Evolutionary conservation across 2,888 invertebrate species (phyloP), one percentile per base, ranked within the genome.

Genomic region (Balanococcus diminutus): DNA sequence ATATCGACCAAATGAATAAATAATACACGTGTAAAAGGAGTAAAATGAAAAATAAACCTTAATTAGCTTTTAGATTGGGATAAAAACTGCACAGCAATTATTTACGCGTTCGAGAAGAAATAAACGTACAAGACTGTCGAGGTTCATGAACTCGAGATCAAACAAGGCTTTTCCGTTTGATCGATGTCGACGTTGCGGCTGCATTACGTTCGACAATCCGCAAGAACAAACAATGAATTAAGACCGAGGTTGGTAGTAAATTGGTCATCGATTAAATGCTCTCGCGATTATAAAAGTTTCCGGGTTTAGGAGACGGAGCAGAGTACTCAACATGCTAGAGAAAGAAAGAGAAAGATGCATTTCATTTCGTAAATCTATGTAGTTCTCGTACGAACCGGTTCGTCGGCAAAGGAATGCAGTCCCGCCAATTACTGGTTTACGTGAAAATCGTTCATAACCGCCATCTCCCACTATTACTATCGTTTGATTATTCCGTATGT

Each of bases 401-500:
- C 31, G n/a, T n/a, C 32, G 75, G 8, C 19, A n/a, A 25, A 32
- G 75, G 75, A 75, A 75, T 75, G 75, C 32, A 75, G 75, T 32
- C 75, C 75, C 32, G 75, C 75, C 75, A 75, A 75, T 75, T 75
- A 75, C 75, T 32, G 75, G 32, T 75, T 75, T 75, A 75, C 75
- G 75, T 75, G 75, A 75, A 75, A 75, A 75, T 75, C 75, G 75
- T 32, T 32, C 75, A 75, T 75, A 75, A 75, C 75, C 32, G 75
- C 75, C n/a, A 75, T 75, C 75, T 75, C 75, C 75, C 75, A 75
- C 75, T 75, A 75, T 75, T 75, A 75, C 32, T 19, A 75, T 75
- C 75, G 75, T 32, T 75, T 32, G 25, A 75, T 75, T 75, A 75
- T 75, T 75, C 75, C 75, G 31, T 31, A 51, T 8, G 5, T 19